Evolutionary conservation across 23 tunicate species (phyloP), one percentile per base, ranked within the genome.

Genomic region (Aplidium turbinatum): DNA sequence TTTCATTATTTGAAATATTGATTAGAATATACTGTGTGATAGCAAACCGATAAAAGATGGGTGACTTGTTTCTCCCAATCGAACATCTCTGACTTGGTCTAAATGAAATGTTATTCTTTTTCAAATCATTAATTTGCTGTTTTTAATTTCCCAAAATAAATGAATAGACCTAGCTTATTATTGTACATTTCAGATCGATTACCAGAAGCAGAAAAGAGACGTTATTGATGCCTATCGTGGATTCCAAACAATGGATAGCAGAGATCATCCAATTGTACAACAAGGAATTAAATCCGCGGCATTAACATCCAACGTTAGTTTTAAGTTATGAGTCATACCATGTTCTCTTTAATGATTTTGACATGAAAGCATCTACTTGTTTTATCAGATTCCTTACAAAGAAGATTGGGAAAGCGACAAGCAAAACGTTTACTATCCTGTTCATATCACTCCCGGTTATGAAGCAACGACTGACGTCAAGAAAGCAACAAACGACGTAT

Each of bases 241-340:
- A 38, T 95, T 88, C 83, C 99, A 95, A 66, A 95, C 91, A n/a
- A 95, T 95, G 96, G 96, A 95, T 78, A 80, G 89, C 54, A 91
- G 61, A 32, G 90, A 85, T 24, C 99, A 95, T 76, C 99, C 99
- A 3, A 77, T 84, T 68, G 99, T 95, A 48, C 86, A 85, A 21
- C 96, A 80, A 20, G 99, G 96, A 25, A 85, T 85, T 54, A 85
- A 84, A 75, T 96, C 86, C 48, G 87, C 83, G 28, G 95, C 87
- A 18, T 84, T 89, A n/a, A 82, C 87, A 25, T 85, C 93, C 13
- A 86, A 91, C 58, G 97, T 82, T 77, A 71, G 87, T 75, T n/a
- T n/a, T n/a, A n/a, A n/a, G n/a, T n/a, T n/a, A n/a, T n/a, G n/a
- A n/a, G n/a, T n/a, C n/a, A n/a, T n/a, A n/a, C n/a, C n/a, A n/a